Evolutionary conservation across 2,888 invertebrate species (phyloP).

Genomic region (Eilema depressum): DNA sequence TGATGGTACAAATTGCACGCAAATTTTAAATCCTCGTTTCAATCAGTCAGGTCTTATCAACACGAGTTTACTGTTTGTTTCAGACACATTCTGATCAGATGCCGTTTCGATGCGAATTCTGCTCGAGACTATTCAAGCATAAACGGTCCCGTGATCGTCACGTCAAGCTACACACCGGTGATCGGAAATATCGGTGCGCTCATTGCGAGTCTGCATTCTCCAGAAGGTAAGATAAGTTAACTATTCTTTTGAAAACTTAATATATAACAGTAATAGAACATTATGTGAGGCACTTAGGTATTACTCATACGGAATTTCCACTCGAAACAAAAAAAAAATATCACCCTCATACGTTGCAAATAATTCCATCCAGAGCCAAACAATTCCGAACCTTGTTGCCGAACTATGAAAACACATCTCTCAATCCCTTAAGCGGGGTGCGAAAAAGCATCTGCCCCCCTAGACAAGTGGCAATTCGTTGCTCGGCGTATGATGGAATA

Average conservation of each 20-base stretch:
- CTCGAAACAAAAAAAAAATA: no score
- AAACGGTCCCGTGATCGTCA: conserved; percentile 97
- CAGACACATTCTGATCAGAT: conserved; percentile 97
- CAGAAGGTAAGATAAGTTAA: conserved; percentile 90
- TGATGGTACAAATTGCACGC: neutral
- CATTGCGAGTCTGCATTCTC: conserved; percentile 97
- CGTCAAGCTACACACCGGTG: conserved; percentile 96
- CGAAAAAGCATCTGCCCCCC: no score
- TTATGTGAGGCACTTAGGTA: neutral
- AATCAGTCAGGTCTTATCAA: neutral
- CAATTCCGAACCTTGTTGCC: neutral
- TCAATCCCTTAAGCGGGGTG: neutral
- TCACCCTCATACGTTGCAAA: neutral
- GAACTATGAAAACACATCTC: neutral
- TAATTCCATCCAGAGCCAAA: neutral
- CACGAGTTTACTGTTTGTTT: conserved; percentile 75
- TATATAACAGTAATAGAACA: neutral
- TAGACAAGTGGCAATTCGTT: no score
- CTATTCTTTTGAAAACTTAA: neutral
- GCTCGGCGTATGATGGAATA: no score
- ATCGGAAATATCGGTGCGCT: conserved; percentile 95
- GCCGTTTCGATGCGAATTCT: conserved; percentile 97
- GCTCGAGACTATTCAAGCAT: conserved; percentile 97
- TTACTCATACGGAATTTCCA: no score
- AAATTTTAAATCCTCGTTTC: neutral